Evolutionary conservation across 2,797 vertebrate species (phyloP), one percentile per base, ranked within the genome.

Genomic region (Tauraco hartlaubi): DNA sequence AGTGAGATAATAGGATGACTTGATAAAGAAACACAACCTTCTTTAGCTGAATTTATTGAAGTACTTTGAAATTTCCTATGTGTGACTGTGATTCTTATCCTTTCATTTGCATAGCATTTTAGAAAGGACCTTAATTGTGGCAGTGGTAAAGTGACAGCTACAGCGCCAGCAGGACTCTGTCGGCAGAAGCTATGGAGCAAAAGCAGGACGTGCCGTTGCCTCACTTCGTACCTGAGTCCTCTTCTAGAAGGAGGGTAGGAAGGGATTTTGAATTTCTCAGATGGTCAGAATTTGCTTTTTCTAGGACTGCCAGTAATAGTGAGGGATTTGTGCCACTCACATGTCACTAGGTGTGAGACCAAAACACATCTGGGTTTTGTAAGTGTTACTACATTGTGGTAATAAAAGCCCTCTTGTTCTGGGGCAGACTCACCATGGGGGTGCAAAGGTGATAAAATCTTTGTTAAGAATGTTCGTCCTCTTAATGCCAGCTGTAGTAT

Each of bases 331-430:
- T 74, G 74, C 67, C 62, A 12, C 52, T 54, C 9, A 0, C 6
- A 5, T 41, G 51, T 85, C 23, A 3, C 11, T 13, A 22, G 31
- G 28, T 6, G 26, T 56, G 63, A 87, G 52, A 62, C 26, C 33
- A 13, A 6, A 72, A 31, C 54, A 39, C 9, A 2, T 19, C 22
- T 54, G 20, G 35, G 51, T 76, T 79, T 68, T n/a, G 1, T 41
- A 5, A 0, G 0, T 9, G 6, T 19, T 59, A 2, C 59, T 44
- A 3, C 35, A 5, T 3, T n/a, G 41, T 8, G 25, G 15, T 12
- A 21, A 18, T 8, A 39, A 33, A 80, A 93, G 25, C 56, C 26
- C 26, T 75, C 18, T 20, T 22, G 21, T 18, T 2, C 35, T 43
- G 33, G 51, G 54, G n/a, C 15, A 69, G 21, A 43, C 51, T 82